Evolutionary conservation across 1,140 invertebrate genomes (phyloP).

Genomic region (Phenacoccus solenopsis): DNA sequence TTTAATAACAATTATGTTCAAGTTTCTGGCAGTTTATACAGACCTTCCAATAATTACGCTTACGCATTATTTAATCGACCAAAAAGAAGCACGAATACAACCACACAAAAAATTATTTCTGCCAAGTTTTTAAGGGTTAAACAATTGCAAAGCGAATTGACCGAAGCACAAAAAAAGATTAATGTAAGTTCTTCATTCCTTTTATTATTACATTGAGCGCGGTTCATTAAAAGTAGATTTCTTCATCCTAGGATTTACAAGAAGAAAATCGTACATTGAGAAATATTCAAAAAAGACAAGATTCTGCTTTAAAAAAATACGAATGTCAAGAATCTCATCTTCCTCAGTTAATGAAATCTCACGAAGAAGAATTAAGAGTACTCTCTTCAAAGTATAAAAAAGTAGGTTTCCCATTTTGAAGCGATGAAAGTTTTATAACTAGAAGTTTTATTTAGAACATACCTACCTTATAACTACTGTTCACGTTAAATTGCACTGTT

Average conservation of each 20-base stretch:
- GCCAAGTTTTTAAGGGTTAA: conserved; percentile 59
- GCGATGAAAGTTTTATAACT: not conserved
- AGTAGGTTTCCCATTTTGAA: not conserved
- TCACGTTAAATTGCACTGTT: not conserved
- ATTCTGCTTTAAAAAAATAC: conserved; percentile 50
- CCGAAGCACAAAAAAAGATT: conserved; percentile 49
- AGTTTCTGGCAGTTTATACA: not conserved
- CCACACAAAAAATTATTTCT: conserved; percentile 56
- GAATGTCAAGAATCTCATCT: conserved; percentile 27
- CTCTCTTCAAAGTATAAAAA: conserved; percentile 51
- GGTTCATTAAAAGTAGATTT: not conserved
- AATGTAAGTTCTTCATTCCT: conserved; percentile 29
- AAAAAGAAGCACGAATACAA: conserved; percentile 32
- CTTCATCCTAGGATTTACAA: conserved; percentile 44
- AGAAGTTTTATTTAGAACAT: too few relatives aligned
- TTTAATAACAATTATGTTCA: too few relatives aligned
- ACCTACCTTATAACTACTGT: not conserved
- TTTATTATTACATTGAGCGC: not conserved
- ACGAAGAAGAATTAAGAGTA: conserved; percentile 59
- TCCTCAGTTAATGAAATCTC: conserved; percentile 40
- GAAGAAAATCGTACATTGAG: conserved; percentile 60
- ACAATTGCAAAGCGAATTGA: conserved; percentile 61
- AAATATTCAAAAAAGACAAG: conserved; percentile 59
- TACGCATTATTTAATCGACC: not conserved
- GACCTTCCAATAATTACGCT: not conserved